These are phyloP conservation scores for Martes flavigula DNA, from an alignment of 2,797 vertebrate species.

Conservation along the genomic window DNA sequence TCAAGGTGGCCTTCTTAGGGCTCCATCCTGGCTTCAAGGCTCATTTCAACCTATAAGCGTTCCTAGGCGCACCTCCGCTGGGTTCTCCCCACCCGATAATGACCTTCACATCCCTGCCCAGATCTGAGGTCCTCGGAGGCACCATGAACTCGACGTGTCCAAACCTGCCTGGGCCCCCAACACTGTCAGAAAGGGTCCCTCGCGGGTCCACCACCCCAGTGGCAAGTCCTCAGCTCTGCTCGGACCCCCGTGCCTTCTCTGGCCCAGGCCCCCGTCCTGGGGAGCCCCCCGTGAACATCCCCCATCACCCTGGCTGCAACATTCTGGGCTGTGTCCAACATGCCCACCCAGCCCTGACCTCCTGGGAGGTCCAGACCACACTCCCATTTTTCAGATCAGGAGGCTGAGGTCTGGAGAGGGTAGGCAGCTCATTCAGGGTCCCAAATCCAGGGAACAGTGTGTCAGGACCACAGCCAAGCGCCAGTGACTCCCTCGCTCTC, in stretches of 20 bases:
- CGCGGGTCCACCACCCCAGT: rapidly evolving
- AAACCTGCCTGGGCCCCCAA: background rate
- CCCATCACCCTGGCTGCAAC: too few relatives aligned
- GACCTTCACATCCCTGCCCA: background rate
- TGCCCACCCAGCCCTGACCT: background rate
- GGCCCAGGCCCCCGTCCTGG: background rate
- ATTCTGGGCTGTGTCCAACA: background rate
- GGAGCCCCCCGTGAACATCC: background rate
- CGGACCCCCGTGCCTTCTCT: background rate
- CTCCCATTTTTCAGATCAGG: background rate
- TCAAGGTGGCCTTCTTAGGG: background rate
- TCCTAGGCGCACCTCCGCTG: background rate
- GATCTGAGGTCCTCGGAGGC: too few relatives aligned
- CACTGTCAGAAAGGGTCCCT: background rate
- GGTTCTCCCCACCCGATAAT: too few relatives aligned
- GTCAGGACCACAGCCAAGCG: background rate
- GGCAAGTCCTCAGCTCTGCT: background rate
- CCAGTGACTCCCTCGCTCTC: background rate
- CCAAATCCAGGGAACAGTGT: background rate
- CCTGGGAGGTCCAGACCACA: background rate
- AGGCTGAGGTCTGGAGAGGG: background rate
- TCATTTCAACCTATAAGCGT: background rate
- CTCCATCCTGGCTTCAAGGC: background rate
- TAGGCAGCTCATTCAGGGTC: background rate
- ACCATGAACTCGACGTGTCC: rapidly evolving